Evolutionary conservation across 2,888 invertebrate species (phyloP).

Genomic region (Adelphocoris suturalis): DNA sequence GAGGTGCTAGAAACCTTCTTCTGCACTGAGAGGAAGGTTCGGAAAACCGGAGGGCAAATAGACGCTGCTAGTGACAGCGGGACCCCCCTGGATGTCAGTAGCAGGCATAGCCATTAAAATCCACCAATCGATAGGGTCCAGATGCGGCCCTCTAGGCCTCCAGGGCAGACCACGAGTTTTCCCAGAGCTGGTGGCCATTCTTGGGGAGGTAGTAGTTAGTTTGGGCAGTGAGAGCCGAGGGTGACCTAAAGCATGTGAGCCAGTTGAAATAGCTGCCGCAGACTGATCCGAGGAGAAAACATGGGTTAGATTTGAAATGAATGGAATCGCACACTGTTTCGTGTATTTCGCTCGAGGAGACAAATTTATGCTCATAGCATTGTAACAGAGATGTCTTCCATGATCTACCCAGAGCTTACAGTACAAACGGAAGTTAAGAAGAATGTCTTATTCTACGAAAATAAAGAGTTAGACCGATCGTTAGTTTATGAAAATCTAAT

Average conservation of each 20-base stretch:
- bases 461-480: no score
- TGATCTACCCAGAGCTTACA: no score
- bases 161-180: conserved; percentile 23
- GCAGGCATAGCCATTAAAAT: conserved; percentile 71
- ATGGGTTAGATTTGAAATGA: no score
- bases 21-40: background rate
- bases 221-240: conserved; percentile 56
- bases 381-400: no score
- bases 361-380: no score
- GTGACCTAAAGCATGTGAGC: background rate
- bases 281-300: no score
- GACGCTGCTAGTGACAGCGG: conserved; percentile 69
- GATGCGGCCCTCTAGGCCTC: conserved; percentile 53
- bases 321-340: no score
- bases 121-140: conserved; percentile 72
- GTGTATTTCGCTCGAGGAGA: no score
- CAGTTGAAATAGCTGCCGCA: background rate
- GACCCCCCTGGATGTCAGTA: conserved; percentile 57
- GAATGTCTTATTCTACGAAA: no score
- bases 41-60: conserved; percentile 67
- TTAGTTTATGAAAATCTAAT: no score
- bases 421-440: no score
- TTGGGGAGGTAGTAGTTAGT: background rate
- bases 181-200: conserved; percentile 3
- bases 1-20: conserved; percentile 46